Evolutionary conservation across 2,797 vertebrate genomes (phyloP).

Genomic region (Falco peregrinus): DNA sequence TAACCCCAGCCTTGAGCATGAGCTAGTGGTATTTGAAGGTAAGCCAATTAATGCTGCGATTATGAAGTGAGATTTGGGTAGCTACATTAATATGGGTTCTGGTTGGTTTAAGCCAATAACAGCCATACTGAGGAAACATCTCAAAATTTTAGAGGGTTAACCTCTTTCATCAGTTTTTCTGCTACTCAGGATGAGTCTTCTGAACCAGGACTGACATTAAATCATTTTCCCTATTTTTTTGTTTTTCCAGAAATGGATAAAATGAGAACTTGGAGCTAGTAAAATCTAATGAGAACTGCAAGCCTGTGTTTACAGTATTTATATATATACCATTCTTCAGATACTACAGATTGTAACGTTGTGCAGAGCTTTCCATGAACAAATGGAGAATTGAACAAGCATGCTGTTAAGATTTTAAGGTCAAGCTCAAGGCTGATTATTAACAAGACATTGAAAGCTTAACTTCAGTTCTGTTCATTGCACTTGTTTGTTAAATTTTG

Average conservation of each 20-base stretch:
- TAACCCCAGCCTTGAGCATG: not conserved
- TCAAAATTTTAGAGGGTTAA: not conserved
- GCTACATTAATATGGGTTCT: not conserved
- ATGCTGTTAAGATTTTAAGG: not conserved
- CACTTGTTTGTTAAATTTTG: not conserved
- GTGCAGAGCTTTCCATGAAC: not conserved
- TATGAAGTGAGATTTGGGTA: not conserved
- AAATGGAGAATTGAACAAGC: not conserved
- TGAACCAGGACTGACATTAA: not conserved
- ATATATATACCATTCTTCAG: not conserved
- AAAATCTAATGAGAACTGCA: not conserved
- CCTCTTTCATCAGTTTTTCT: not conserved
- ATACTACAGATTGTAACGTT: not conserved
- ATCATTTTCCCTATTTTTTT: not conserved
- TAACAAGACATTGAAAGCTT: not conserved
- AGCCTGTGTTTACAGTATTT: not conserved
- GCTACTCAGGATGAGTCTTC: not conserved
- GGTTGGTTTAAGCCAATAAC: not conserved
- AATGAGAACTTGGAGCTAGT: not conserved
- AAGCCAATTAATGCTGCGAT: not conserved
- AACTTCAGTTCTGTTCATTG: not conserved
- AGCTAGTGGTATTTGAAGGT: not conserved
- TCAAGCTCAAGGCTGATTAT: not conserved
- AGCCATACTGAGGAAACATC: not conserved
- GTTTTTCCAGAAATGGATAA: not conserved